Base-by-base conservation (phyloP, 2,113 vertebrate genomes). In the Fregetta grallaria region DNA sequence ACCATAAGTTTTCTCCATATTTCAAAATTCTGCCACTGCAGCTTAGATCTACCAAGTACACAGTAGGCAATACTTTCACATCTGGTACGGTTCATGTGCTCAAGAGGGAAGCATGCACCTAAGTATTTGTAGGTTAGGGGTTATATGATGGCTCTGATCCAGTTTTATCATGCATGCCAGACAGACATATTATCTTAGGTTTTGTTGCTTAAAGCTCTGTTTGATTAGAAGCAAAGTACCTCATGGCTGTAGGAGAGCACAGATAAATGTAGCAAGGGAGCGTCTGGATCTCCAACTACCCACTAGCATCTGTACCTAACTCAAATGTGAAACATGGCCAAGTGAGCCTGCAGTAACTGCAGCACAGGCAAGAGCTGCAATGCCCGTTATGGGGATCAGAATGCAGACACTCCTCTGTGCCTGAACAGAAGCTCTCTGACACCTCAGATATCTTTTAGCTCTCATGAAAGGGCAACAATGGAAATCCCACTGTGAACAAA, bases 201-300 rank as follows among this genome's bases (percentile, higher is more conserved):
- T 91, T n/a, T 75, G 42, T 53, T 79, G 68, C 38, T 94, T 61
- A 83, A 70, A 83, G 34, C 67, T 88, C 59, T 61, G 34, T 90
- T 67, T 92, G 76, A 53, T 71, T 63, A 84, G 70, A 53, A 84
- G 49, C 76, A 86, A 94, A 83, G 62, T 66, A 65, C 75, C 93
- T 86, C 47, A 47, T 32, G 52, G 81, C 74, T 88, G 49, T 56
- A 81, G 79, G 56, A 90, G 53, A 78, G 16, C 50, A 86, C 82
- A 91, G 59, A 91, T 84, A 61, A 91, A 95, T 88, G 26, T 68
- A 97, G 53, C 55, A 15, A 90, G n/a, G 42, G 27, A 89, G 44
- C 58, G 66, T 62, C 70, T 38, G 71, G 47, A 82, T 63, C 84
- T 92, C 71, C 73, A 47, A 2, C 36, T 50, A 49, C 30, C 10